Evolutionary conservation across 2,797 vertebrate species (phyloP).

Genomic region (Xyrichtys novacula): DNA sequence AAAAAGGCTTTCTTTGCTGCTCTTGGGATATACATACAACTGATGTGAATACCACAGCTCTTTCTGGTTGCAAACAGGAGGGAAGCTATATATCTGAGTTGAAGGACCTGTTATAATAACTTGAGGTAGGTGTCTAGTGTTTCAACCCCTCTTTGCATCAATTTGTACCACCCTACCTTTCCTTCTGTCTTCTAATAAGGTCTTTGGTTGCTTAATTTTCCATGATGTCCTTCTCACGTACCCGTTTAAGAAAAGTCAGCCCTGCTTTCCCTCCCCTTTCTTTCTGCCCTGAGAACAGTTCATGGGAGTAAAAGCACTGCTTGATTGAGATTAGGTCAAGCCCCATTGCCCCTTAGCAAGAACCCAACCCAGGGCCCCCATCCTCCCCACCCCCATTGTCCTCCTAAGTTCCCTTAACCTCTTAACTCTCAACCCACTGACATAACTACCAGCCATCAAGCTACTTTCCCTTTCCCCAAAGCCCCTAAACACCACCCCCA

Average conservation of each 20-base stretch:
- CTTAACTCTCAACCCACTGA: conserved; percentile 52
- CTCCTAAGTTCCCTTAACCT: conserved; percentile 57
- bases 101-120: conserved; percentile 86
- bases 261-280: conserved; percentile 36
- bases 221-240: conserved; percentile 69
- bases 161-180: conserved; percentile 75
- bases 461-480: conserved; percentile 56
- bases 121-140: conserved; percentile 91
- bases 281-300: conserved; percentile 69
- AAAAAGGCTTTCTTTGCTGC: conserved; percentile 77
- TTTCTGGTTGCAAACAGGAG: conserved; percentile 84
- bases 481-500: conserved; percentile 72
- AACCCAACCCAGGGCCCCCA: conserved; percentile 40
- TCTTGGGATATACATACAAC: conserved; percentile 82
- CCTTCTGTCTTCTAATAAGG: conserved; percentile 71
- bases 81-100: conserved; percentile 77
- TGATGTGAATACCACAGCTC: conserved; percentile 75
- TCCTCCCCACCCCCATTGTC: conserved; percentile 15
- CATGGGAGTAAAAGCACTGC: conserved; percentile 84
- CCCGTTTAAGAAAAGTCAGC: conserved; percentile 73
- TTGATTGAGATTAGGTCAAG: conserved; percentile 88
- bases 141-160: conserved; percentile 80
- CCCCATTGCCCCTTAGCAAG: conserved; percentile 69
- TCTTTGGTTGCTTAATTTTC: conserved; percentile 70
- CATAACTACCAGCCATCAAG: conserved; percentile 57